Conservation (phyloP, 1,140 invertebrate genomes). For the Coelopa frigida region DNA sequence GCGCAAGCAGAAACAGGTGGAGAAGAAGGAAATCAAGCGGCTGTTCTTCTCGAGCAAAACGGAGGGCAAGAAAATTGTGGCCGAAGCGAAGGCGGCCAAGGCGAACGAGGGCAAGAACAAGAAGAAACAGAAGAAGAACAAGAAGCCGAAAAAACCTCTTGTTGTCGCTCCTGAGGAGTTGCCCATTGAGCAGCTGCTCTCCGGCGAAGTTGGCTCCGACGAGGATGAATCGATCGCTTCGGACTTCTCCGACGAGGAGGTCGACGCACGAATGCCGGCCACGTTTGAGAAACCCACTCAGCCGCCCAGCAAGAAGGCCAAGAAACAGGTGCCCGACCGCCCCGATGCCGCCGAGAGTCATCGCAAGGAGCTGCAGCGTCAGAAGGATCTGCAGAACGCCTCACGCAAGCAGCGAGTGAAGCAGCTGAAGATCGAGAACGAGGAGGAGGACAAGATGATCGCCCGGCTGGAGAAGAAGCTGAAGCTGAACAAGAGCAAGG, state of each 20-base stretch:
- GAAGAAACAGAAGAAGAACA: slow-evolving; percentile 17
- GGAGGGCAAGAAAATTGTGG: slow-evolving; percentile 28
- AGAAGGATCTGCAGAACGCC: slow-evolving; percentile 48
- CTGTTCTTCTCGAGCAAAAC: slow-evolving; percentile 32
- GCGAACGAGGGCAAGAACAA: slow-evolving; percentile 13
- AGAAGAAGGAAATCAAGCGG: slow-evolving; percentile 49
- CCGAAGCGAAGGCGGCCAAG: slow-evolving; percentile 20
- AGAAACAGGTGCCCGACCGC: slow-evolving; percentile 22
- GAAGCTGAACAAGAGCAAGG: slow-evolving; percentile 68
- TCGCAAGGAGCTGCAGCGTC: slow-evolving; percentile 43
- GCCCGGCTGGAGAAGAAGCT: slow-evolving; percentile 76
- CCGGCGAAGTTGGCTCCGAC: slow-evolving; percentile 24
- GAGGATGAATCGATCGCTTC: slow-evolving; percentile 40
- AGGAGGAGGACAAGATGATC: slow-evolving; percentile 72
- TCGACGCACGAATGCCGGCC: slow-evolving; percentile 22
- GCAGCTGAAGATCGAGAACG: slow-evolving; percentile 62
- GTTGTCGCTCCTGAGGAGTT: slow-evolving; percentile 24
- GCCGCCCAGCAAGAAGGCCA: slow-evolving; percentile 14
- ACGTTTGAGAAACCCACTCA: slow-evolving; percentile 8
- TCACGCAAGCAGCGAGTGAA: slow-evolving; percentile 54
- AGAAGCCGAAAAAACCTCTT: slow-evolving; percentile 13
- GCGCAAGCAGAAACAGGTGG: slow-evolving; percentile 52
- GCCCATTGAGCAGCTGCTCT: slow-evolving; percentile 21
- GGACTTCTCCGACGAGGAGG: slow-evolving; percentile 39
- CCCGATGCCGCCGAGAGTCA: slow-evolving; percentile 27